A percentile compares a stretch with the other conserved stretches of the same genome.
Conservation (phyloP, 2,888 invertebrate species). For the Rhopalosiphum nymphaeae region DNA sequence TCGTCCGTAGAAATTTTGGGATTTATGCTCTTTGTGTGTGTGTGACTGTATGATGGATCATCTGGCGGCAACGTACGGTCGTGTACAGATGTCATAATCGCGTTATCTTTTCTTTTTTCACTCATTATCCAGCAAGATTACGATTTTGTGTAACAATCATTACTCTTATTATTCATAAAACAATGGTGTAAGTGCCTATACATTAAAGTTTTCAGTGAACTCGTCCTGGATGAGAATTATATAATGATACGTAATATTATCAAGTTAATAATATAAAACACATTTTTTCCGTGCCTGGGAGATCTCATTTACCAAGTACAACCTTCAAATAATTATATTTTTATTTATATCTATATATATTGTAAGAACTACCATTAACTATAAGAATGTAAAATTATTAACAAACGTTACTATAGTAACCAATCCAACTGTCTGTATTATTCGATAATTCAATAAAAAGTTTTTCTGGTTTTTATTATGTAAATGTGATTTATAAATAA, state of each 20-base stretch:
- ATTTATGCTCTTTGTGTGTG: background rate
- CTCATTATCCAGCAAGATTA: background rate
- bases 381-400: background rate
- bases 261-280: no score
- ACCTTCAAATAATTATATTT: background rate
- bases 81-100: background rate
- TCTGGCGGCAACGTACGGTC: no score
- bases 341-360: background rate
- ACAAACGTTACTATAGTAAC: background rate
- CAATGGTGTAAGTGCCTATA: background rate
- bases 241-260: background rate
- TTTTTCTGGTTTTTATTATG: background rate
- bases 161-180: background rate
- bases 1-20: background rate
- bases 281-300: background rate
- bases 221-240: background rate
- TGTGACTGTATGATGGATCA: no score
- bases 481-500: background rate
- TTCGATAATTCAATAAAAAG: background rate
- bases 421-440: background rate
- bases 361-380: background rate
- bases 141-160: background rate
- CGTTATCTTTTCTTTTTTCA: background rate
- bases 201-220: background rate
- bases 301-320: background rate